Conservation (phyloP, 2,888 invertebrate species). For the Aelia acuminata region DNA sequence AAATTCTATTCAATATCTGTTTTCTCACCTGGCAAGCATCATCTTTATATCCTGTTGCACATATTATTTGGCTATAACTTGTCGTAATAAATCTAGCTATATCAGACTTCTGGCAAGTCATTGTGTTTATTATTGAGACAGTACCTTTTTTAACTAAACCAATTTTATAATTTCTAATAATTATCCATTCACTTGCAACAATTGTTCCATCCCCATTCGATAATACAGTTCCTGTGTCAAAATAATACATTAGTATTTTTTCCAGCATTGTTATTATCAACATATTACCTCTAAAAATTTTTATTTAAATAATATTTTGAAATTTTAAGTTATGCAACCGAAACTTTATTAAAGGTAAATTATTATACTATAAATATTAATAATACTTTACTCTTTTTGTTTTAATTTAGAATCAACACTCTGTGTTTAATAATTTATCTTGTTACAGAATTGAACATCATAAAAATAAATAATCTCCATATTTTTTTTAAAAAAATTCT, state of each 20-base stretch:
- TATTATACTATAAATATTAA: no score
- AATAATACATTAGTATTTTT: neutral
- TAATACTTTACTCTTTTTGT: no score
- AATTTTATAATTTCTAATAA: constrained; percentile 23
- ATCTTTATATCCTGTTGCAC: neutral
- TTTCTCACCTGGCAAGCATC: constrained; percentile 44
- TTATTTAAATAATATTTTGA: neutral
- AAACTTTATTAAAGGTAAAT: neutral
- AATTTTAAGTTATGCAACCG: neutral
- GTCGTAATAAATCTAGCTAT: neutral
- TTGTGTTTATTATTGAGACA: neutral
- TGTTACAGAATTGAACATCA: no score
- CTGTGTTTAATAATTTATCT: no score
- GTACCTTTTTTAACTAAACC: neutral
- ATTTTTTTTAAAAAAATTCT: no score
- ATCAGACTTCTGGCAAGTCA: neutral
- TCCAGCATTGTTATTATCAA: no score
- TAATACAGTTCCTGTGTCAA: neutral
- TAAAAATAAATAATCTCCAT: no score
- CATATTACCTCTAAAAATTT: neutral
- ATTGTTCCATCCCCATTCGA: constrained; percentile 11
- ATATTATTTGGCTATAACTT: constrained; percentile 47
- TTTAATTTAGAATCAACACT: no score
- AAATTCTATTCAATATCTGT: neutral
- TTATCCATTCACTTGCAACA: constrained; percentile 4